Conservation (phyloP, 1,140 invertebrate genomes). For the Pararge aegeria region DNA sequence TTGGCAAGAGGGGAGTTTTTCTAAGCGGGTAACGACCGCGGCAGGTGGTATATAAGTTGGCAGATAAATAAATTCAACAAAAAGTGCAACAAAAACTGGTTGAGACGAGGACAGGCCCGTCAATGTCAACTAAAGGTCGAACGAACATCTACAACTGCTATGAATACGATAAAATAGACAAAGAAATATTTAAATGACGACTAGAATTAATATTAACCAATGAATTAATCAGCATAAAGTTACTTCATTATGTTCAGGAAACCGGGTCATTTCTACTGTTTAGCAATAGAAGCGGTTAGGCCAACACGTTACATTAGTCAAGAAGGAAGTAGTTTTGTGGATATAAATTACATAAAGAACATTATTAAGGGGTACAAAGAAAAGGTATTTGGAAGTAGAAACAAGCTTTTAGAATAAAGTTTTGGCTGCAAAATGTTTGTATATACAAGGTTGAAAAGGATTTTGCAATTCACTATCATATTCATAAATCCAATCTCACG, state of each 20-base stretch:
- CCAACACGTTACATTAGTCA: not conserved
- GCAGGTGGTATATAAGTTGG: slow-evolving; percentile 72
- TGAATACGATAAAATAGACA: not conserved
- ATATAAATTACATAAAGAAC: not conserved
- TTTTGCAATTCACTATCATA: slow-evolving; percentile 24
- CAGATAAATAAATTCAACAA: slow-evolving; percentile 65
- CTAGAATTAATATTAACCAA: slow-evolving; percentile 9
- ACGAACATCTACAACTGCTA: slow-evolving; percentile 28
- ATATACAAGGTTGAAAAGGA: not conserved
- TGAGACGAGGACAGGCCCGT: slow-evolving; percentile 36
- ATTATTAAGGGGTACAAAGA: not conserved
- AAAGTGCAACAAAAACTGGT: slow-evolving; percentile 72
- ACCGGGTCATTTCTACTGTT: not conserved
- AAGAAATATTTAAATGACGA: not conserved
- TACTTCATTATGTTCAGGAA: not conserved
- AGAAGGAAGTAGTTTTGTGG: not conserved
- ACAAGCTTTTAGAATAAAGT: not conserved
- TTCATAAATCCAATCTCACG: slow-evolving; percentile 56
- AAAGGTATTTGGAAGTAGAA: not conserved
- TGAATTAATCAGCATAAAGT: slow-evolving; percentile 6
- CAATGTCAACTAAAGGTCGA: slow-evolving; percentile 74
- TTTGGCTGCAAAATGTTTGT: not conserved
- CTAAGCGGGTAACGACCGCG: slow-evolving; percentile 72
- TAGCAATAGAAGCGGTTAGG: slow-evolving; percentile 6
- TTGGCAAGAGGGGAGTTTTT: slow-evolving; percentile 68